phyloP scores from a whole-genome alignment of 2,797 vertebrate species.

The Percopsis omiscomaycus region DNA sequence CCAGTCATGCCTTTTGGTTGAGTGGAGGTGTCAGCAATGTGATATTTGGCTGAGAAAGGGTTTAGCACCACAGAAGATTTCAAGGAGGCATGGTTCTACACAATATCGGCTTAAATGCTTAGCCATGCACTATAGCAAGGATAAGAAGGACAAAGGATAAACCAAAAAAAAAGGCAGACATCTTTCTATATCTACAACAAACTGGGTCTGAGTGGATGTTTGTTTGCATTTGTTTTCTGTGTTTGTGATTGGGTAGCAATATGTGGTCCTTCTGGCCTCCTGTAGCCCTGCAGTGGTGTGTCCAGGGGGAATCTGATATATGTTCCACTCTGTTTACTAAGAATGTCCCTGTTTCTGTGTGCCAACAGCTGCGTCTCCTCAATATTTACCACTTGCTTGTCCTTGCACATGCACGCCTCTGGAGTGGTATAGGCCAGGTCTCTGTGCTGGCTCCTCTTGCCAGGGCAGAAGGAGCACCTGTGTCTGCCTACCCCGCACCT shows the following conservation, averaged over 20 bases:
- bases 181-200: neutral
- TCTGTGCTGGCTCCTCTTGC: constrained; percentile 27
- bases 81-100: neutral
- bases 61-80: constrained; percentile 4
- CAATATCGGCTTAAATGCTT: constrained; percentile 21
- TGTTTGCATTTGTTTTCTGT: neutral
- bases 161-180: neutral
- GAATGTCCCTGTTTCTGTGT: constrained; percentile 8
- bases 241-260: neutral
- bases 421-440: constrained; percentile 4
- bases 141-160: neutral
- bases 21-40: too few relatives aligned
- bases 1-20: too few relatives aligned
- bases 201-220: neutral
- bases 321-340: neutral
- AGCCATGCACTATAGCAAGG: constrained; percentile 7
- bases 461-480: constrained; percentile 21
- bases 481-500: constrained; percentile 21
- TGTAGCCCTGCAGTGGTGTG: constrained; percentile 5
- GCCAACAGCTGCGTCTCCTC: constrained; percentile 58
- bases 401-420: constrained; percentile 9
- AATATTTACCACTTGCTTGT: constrained; percentile 59
- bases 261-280: neutral
- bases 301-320: neutral
- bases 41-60: neutral